These are phyloP conservation scores for Dufourea novaeangliae DNA, from an alignment of 1,140 invertebrate genomes.

Conservation along the genomic window DNA sequence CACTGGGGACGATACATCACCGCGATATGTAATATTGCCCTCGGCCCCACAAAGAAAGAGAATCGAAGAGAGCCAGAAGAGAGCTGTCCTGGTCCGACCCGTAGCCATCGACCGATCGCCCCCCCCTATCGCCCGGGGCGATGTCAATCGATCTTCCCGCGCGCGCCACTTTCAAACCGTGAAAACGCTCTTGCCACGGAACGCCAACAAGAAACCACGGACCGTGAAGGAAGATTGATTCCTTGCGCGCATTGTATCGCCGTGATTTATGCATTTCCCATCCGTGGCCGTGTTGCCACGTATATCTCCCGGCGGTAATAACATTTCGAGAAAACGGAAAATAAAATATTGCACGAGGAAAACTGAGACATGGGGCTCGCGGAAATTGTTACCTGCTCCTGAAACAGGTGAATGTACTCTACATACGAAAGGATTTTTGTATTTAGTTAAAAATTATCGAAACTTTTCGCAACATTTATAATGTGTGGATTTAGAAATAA, in stretches of 20 bases:
- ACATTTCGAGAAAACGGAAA: neutral
- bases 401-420: too few relatives aligned
- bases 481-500: too few relatives aligned
- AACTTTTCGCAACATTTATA: too few relatives aligned
- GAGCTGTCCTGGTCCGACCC: conserved; percentile 49
- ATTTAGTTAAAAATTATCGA: too few relatives aligned
- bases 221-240: conserved; percentile 53
- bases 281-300: conserved; percentile 3
- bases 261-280: conserved; percentile 47
- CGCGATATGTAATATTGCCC: conserved; percentile 67
- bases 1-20: conserved; percentile 69
- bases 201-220: conserved; percentile 39
- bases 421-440: too few relatives aligned
- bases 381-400: too few relatives aligned
- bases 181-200: conserved; percentile 51
- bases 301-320: neutral
- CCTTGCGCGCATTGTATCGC: conserved; percentile 21
- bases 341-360: neutral
- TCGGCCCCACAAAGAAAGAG: conserved; percentile 39
- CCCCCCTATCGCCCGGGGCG: conserved; percentile 22
- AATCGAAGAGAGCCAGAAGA: conserved; percentile 32
- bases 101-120: conserved; percentile 34
- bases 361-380: too few relatives aligned
- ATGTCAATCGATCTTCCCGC: conserved; percentile 46
- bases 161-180: conserved; percentile 60